Percentiles rank a stretch among this genome's conserved stretches.
Evolutionary conservation across 2,113 vertebrate genomes (phyloP).

Genomic region (Delphinus delphis): DNA sequence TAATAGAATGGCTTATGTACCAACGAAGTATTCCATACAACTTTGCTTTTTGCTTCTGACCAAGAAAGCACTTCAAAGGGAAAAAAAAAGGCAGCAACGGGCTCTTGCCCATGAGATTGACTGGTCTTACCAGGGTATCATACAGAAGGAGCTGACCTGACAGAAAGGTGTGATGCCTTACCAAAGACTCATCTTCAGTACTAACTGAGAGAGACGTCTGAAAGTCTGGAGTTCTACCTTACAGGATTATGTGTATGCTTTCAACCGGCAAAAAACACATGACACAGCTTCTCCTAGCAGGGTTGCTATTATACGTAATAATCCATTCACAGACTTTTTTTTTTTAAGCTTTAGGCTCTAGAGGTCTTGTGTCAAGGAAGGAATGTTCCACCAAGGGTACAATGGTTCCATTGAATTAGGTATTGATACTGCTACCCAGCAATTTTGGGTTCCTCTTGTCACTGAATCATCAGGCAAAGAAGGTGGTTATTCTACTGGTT

Average conservation of each 20-base stretch:
- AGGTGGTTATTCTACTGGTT: neutral
- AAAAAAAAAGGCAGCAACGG: neutral
- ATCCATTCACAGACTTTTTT: neutral
- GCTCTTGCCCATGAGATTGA: neutral
- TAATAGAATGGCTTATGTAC: neutral
- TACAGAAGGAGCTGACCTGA: neutral
- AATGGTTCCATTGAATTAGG: neutral
- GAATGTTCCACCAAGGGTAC: neutral
- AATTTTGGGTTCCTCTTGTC: neutral
- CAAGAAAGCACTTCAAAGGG: conserved; percentile 29
- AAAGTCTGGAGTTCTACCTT: neutral
- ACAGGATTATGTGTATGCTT: neutral
- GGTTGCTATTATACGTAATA: neutral
- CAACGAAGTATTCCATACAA: neutral
- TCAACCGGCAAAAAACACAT: neutral
- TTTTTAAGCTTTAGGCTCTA: neutral
- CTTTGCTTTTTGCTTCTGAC: conserved; percentile 18
- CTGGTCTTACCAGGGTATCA: neutral
- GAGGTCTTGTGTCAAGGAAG: neutral
- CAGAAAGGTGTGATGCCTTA: neutral
- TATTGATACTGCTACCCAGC: neutral
- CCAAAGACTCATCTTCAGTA: neutral
- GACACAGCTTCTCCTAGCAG: neutral
- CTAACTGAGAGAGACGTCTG: neutral
- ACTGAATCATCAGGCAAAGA: neutral